Conservation (phyloP, 2,797 vertebrate species). For the Myotis myotis region DNA sequence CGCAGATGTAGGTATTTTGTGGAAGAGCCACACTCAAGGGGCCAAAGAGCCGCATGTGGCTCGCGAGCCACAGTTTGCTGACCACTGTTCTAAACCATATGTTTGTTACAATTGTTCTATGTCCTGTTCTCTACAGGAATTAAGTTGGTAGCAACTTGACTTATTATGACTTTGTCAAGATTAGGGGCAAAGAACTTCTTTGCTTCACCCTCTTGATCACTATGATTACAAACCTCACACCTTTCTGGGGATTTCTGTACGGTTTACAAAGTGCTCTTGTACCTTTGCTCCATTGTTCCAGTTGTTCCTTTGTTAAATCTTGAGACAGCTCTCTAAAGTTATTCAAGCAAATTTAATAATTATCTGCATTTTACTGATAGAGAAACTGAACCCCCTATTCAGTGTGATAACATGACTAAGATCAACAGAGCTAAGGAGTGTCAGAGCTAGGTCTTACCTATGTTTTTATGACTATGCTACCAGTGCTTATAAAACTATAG, state of each 20-base stretch:
- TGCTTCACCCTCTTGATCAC: not conserved
- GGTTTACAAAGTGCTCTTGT: not conserved
- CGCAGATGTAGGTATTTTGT: too few relatives aligned
- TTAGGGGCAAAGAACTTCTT: not conserved
- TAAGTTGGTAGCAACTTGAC: not conserved
- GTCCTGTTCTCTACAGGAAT: not conserved
- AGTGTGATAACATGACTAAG: not conserved
- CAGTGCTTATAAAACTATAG: not conserved
- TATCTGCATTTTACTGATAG: not conserved
- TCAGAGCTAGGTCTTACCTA: not conserved
- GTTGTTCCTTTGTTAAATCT: not conserved
- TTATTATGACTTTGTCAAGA: not conserved
- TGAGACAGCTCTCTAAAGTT: not conserved
- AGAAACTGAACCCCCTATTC: not conserved
- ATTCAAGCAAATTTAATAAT: conserved; percentile 21
- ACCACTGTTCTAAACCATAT: not conserved
- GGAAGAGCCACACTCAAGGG: too few relatives aligned
- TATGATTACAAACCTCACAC: not conserved
- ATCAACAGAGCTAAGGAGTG: not conserved
- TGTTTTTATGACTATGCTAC: not conserved
- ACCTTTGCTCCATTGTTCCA: not conserved
- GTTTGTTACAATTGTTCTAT: not conserved
- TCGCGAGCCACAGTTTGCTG: too few relatives aligned
- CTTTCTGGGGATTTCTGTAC: not conserved
- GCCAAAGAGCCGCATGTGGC: too few relatives aligned